Evolutionary conservation across 2,797 vertebrate genomes (phyloP), one percentile per base, ranked within the genome.

Genomic region (Diceros bicornis): DNA sequence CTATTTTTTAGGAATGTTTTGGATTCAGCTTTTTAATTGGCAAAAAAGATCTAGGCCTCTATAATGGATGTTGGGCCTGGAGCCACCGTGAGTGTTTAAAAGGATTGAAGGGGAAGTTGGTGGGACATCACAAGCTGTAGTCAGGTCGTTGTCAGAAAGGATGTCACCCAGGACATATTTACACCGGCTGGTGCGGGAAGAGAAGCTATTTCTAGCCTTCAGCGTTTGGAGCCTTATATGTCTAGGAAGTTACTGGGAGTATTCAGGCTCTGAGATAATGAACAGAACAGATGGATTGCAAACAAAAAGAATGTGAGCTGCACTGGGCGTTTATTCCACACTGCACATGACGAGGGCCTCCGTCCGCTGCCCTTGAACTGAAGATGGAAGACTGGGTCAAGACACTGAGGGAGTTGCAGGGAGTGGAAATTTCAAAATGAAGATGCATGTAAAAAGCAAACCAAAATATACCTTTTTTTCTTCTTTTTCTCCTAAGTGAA

Each of bases 121-220:
- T 74, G 61, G 91, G 44, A 81, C 74, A 93, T 79, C 41, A 59
- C 8, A 57, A 93, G 75, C 27, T 32, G 18, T 2, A 55, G 64
- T 69, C 25, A 59, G 75, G 71, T 88, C 47, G n/a, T 6, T 74
- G 64, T 90, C 84, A 79, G 44, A 64, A 91, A 83, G 29, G 69
- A n/a, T 62, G 52, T 91, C 74, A 47, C 4, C 27, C 75, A 47
- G 59, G 92, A 23, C 77, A 34, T 94, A 93, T 95, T 95, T 97
- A 93, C 50, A 32, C 18, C 13, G 57, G 66, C 52, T 78, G 93
- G 12, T 20, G 11, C 32, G 61, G 34, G 50, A 62, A 90, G 84
- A 79, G 44, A 66, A 81, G 72, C 52, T 23, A 41, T 86, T 95
- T 96, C 62, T 72, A 47, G 61, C 32, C 72, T 47, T 89, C 6